These are phyloP conservation scores for Irena cyanogastra DNA, from an alignment of 2,113 vertebrate species.

Conservation along the genomic window DNA sequence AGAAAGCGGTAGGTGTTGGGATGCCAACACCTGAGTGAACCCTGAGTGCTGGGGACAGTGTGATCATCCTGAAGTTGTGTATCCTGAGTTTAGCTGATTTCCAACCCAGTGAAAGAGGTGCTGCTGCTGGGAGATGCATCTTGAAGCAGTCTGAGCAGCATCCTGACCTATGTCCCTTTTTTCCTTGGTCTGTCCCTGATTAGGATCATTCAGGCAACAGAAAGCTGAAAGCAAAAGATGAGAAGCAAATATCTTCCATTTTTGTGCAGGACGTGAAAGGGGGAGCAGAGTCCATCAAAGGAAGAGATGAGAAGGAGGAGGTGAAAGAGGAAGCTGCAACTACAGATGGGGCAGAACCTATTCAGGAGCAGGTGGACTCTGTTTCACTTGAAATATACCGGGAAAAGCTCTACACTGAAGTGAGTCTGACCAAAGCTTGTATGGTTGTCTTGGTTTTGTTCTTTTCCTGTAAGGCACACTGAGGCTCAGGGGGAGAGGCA, in stretches of 20 bases:
- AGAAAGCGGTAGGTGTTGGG: conserved; percentile 50
- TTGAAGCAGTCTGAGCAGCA: background rate
- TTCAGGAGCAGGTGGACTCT: conserved; percentile 51
- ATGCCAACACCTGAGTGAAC: background rate
- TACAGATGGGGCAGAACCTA: background rate
- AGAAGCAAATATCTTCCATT: background rate
- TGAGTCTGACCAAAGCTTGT: conserved; percentile 19
- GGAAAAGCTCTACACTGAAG: conserved; percentile 68
- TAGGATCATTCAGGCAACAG: conserved; percentile 66
- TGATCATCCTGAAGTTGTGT: background rate
- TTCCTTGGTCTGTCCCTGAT: background rate
- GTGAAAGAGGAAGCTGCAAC: background rate
- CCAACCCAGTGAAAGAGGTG: background rate
- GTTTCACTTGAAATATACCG: conserved; percentile 56
- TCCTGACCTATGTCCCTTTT: background rate
- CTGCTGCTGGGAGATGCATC: background rate
- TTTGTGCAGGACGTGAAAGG: background rate
- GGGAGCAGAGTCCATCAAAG: background rate
- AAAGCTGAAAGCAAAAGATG: conserved; percentile 70
- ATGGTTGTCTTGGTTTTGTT: background rate
- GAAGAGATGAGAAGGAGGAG: conserved; percentile 59
- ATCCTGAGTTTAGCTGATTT: background rate
- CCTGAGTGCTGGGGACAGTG: background rate
- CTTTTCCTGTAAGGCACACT: background rate
- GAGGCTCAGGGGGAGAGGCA: background rate